Evolutionary conservation across 2,113 vertebrate species (phyloP).

Genomic region (Eublepharis macularius): DNA sequence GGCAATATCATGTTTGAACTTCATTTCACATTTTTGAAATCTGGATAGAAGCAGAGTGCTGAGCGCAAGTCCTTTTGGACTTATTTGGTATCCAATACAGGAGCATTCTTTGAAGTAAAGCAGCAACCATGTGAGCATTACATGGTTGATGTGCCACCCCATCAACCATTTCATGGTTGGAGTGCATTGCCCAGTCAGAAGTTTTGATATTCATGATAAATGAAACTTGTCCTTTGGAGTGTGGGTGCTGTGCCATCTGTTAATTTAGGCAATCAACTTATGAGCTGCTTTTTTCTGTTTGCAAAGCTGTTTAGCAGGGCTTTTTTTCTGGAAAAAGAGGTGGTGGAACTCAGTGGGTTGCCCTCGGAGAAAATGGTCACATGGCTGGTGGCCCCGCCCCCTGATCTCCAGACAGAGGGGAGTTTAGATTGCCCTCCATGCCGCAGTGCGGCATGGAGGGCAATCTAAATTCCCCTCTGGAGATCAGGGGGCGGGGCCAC

Average conservation of each 20-base stretch:
- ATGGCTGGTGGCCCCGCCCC: too few relatives aligned
- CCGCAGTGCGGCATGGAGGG: too few relatives aligned
- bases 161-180: background rate
- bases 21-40: background rate
- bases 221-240: background rate
- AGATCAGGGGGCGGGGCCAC: too few relatives aligned
- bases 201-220: background rate
- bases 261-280: background rate
- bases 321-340: too few relatives aligned
- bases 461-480: too few relatives aligned
- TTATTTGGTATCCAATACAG: too few relatives aligned
- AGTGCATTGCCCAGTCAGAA: background rate
- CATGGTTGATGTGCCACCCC: background rate
- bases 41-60: background rate
- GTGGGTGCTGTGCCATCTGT: constrained; percentile 55
- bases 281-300: constrained; percentile 34
- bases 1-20: background rate
- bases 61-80: too few relatives aligned
- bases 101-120: background rate
- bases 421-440: too few relatives aligned
- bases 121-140: background rate
- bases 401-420: too few relatives aligned
- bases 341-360: too few relatives aligned
- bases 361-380: too few relatives aligned
- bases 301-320: too few relatives aligned